A percentile compares a stretch with the other conserved stretches of the same genome.
Conservation (phyloP, 1,140 invertebrate genomes). For the Ericerus pela region DNA sequence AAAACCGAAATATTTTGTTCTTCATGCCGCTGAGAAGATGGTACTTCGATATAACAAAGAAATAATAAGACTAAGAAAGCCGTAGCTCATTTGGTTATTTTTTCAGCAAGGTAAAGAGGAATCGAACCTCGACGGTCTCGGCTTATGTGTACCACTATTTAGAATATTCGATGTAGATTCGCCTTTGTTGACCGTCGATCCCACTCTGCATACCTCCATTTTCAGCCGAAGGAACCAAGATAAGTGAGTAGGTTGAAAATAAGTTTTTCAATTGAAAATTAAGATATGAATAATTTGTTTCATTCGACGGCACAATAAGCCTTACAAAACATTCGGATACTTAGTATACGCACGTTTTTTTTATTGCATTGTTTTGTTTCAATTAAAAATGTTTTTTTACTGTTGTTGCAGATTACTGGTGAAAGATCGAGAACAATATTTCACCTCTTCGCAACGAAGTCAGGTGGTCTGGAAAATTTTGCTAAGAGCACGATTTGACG, state of each 20-base stretch:
- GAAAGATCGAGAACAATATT: conserved; percentile 69
- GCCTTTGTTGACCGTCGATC: neutral
- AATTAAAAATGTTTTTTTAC: conserved; percentile 19
- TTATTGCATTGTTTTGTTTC: conserved; percentile 9
- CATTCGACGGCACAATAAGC: too few species aligned
- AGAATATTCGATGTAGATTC: neutral
- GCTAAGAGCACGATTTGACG: conserved; percentile 58
- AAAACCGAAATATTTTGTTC: too few species aligned
- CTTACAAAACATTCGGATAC: too few species aligned
- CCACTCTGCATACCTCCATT: neutral
- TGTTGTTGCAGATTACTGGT: conserved; percentile 59
- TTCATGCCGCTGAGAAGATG: too few species aligned
- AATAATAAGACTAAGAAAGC: too few species aligned
- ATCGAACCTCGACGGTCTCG: neutral
- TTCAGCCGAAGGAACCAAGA: neutral
- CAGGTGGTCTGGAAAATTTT: conserved; percentile 88
- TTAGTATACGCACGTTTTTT: neutral
- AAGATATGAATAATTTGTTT: neutral
- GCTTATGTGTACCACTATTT: neutral
- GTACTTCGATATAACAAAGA: too few species aligned
- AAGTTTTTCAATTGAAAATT: neutral
- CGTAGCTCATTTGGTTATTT: too few species aligned
- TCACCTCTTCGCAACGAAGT: conserved; percentile 73
- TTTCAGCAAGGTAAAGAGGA: too few species aligned
- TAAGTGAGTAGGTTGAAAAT: neutral